Percentiles rank a stretch among this genome's conserved stretches.
Conservation (phyloP, 2,113 vertebrate genomes). For the Labeo catla region DNA sequence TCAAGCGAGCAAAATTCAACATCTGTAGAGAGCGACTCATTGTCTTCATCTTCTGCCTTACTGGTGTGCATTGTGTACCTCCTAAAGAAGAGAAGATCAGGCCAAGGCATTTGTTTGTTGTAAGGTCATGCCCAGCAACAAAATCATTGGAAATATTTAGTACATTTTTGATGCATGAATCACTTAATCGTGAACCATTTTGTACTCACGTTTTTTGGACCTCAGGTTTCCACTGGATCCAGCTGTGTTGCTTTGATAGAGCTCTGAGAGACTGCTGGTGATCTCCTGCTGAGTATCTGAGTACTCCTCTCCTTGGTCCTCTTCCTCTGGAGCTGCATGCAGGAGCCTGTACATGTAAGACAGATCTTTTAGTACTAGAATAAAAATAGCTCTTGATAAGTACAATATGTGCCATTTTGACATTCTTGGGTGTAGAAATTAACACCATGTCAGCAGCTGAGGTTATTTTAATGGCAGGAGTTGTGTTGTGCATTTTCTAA, state of each 20-base stretch:
- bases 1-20: slow-evolving; percentile 92
- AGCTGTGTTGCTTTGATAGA: slow-evolving; percentile 81
- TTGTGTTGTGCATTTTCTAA: background rate
- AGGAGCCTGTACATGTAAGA: slow-evolving; percentile 76
- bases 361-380: background rate
- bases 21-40: slow-evolving; percentile 97
- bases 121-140: background rate
- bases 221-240: slow-evolving; percentile 67
- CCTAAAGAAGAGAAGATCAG: slow-evolving; percentile 68
- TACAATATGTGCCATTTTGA: background rate
- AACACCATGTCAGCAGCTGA: background rate
- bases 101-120: background rate
- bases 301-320: slow-evolving; percentile 60
- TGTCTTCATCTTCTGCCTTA: slow-evolving; percentile 95
- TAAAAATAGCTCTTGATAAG: background rate
- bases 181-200: background rate
- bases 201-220: slow-evolving; percentile 82
- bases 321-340: slow-evolving; percentile 71
- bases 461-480: background rate
- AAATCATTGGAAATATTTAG: background rate
- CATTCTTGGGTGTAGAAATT: background rate
- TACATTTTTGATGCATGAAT: background rate
- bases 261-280: slow-evolving; percentile 77
- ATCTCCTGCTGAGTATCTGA: slow-evolving; percentile 77
- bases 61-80: slow-evolving; percentile 87